Evolutionary conservation across 1,140 invertebrate genomes (phyloP).

Genomic region (Dreissena rostriformis): DNA sequence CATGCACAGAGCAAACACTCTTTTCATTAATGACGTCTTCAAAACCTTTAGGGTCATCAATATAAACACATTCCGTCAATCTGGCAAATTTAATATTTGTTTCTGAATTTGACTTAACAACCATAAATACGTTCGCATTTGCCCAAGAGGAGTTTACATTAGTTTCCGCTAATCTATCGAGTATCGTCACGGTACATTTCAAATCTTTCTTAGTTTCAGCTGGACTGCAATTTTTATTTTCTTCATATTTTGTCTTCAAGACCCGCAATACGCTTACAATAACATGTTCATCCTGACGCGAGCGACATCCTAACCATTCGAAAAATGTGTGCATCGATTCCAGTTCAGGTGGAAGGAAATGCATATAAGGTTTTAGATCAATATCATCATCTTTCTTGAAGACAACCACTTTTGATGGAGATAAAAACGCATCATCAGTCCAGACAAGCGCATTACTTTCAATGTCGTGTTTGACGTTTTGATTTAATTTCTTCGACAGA

Average conservation of each 20-base stretch:
- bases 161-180: background rate
- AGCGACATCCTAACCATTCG: background rate
- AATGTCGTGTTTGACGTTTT: background rate
- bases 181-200: background rate
- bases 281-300: background rate
- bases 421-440: background rate
- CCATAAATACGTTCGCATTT: background rate
- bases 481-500: background rate
- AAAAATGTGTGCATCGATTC: too few species aligned
- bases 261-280: background rate
- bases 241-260: background rate
- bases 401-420: too few species aligned
- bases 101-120: background rate
- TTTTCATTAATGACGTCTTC: slow-evolving; percentile 53
- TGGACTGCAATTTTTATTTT: background rate
- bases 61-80: slow-evolving; percentile 27
- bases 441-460: background rate
- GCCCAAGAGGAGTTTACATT: slow-evolving; percentile 3
- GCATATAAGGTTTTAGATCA: too few species aligned
- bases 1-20: slow-evolving; percentile 58
- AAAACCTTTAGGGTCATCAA: background rate
- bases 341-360: too few species aligned
- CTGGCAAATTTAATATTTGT: background rate
- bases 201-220: background rate
- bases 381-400: too few species aligned